Evolutionary conservation across 2,113 vertebrate species (phyloP).

Genomic region (Notiomystis cincta): DNA sequence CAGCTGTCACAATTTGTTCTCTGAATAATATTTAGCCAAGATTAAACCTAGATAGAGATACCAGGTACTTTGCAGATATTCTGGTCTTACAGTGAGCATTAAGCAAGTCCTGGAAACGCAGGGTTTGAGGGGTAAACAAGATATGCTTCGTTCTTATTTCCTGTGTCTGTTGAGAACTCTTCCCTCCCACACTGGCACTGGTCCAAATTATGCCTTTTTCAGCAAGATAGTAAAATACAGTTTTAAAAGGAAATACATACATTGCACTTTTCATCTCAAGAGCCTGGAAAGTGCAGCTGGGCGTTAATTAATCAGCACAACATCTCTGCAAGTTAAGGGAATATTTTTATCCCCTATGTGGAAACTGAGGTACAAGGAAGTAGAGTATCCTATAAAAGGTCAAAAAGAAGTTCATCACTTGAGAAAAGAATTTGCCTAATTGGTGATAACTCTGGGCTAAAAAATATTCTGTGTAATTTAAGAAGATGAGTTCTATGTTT

Average conservation of each 20-base stretch:
- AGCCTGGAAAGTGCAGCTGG: not conserved
- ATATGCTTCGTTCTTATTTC: not conserved
- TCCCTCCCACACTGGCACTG: not conserved
- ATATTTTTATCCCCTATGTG: not conserved
- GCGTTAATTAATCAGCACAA: not conserved
- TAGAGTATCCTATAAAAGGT: not conserved
- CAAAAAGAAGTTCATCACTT: not conserved
- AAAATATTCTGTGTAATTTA: not conserved
- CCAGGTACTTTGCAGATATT: not conserved
- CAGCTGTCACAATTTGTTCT: constrained; percentile 32
- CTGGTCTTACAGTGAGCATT: not conserved
- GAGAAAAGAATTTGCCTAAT: not conserved
- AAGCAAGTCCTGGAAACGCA: not conserved
- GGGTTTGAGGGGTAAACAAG: not conserved
- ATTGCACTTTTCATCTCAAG: constrained; percentile 1
- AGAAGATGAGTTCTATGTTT: not conserved
- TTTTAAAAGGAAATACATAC: constrained; percentile 1
- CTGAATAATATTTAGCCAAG: constrained; percentile 19
- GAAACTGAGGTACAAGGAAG: not conserved
- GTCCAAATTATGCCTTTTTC: not conserved
- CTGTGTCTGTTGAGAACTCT: not conserved
- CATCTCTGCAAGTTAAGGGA: not conserved
- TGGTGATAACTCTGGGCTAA: not conserved
- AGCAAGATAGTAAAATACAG: not conserved
- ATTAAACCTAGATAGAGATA: not conserved